phyloP scores from a whole-genome alignment of 2,888 invertebrate genomes.

The Caenorhabditis panamensis region DNA sequence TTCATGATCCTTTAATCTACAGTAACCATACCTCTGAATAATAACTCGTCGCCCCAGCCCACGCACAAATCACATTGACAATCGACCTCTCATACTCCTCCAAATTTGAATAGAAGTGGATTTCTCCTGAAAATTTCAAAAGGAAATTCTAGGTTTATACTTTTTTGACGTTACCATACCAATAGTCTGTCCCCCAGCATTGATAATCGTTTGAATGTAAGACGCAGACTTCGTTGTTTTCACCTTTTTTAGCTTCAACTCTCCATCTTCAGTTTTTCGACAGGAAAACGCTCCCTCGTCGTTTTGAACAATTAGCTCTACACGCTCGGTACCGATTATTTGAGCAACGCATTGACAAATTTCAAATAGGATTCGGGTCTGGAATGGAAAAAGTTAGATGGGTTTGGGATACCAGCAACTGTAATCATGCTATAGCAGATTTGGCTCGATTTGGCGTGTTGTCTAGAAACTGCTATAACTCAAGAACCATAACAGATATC shows the following conservation, averaged over 20 bases:
- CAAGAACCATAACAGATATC: too few relatives aligned
- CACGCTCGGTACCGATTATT: conserved; percentile 66
- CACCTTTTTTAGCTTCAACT: conserved; percentile 65
- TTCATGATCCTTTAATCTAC: too few relatives aligned
- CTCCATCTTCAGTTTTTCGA: conserved; percentile 63
- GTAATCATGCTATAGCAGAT: too few relatives aligned
- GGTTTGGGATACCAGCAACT: too few relatives aligned
- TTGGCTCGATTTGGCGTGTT: too few relatives aligned
- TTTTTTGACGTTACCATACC: too few relatives aligned
- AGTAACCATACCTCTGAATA: conserved; percentile 72
- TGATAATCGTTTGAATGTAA: conserved; percentile 56
- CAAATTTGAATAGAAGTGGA: conserved; percentile 73
- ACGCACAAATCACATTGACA: conserved; percentile 73
- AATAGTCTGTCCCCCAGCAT: conserved; percentile 54
- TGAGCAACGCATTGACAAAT: conserved; percentile 75
- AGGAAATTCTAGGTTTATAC: too few relatives aligned
- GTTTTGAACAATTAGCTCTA: conserved; percentile 74
- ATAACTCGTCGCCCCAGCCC: conserved; percentile 74
- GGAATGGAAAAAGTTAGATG: conserved; percentile 32
- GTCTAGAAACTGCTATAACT: too few relatives aligned
- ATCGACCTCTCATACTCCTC: conserved; percentile 68
- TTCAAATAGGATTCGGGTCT: conserved; percentile 74
- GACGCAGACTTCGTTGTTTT: conserved; percentile 48
- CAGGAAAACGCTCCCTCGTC: conserved; percentile 68
- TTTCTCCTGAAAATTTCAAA: conserved; percentile 73